Conservation (phyloP, 2,888 invertebrate species). For the Netelia inedita region DNA sequence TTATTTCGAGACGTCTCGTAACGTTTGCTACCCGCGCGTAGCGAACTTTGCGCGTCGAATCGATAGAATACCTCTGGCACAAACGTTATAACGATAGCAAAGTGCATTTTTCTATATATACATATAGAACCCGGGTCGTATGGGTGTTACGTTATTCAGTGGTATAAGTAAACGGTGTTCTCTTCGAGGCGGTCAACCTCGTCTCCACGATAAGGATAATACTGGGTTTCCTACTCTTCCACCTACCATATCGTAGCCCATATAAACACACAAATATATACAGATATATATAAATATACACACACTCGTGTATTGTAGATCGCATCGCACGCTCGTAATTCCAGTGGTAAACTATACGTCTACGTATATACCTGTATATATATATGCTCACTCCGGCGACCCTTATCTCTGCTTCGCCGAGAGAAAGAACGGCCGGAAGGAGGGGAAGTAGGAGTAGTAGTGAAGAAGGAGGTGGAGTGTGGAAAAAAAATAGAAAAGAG, state of each 20-base stretch:
- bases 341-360: conserved; percentile 39
- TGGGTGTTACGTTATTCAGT: not conserved
- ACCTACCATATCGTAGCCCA: not conserved
- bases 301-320: conserved; percentile 36
- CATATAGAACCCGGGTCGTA: too few relatives aligned
- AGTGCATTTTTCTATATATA: conserved; percentile 10
- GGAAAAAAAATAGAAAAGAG: conserved; percentile 17
- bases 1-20: too few relatives aligned
- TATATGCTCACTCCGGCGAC: conserved; percentile 26
- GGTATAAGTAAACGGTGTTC: conserved; percentile 45
- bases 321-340: conserved; percentile 54
- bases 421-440: conserved; percentile 30
- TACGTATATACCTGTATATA: not conserved
- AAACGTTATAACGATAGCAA: not conserved
- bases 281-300: not conserved
- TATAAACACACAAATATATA: not conserved
- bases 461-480: not conserved
- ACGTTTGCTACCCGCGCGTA: conserved; percentile 14
- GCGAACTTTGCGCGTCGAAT: conserved; percentile 35
- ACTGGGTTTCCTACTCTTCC: conserved; percentile 30
- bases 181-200: conserved; percentile 43
- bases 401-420: conserved; percentile 43
- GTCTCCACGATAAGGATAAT: conserved; percentile 56
- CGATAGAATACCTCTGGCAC: conserved; percentile 8
- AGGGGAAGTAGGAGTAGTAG: not conserved